These are phyloP conservation scores for Neopipo cinnamomea DNA, from an alignment of 2,113 vertebrate genomes.

Conservation along the genomic window DNA sequence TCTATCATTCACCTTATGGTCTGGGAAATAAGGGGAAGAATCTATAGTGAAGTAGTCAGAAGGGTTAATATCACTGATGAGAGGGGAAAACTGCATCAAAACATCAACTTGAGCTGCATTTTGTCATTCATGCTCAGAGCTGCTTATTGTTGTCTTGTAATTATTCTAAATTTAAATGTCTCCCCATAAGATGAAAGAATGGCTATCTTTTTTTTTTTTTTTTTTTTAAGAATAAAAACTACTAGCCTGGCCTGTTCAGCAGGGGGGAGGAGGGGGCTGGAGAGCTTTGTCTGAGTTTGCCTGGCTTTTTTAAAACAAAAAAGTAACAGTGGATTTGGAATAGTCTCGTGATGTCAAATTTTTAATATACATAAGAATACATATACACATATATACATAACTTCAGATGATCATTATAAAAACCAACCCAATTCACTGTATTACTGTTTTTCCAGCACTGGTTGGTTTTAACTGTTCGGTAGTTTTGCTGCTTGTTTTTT, in stretches of 20 bases:
- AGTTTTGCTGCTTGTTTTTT: neutral
- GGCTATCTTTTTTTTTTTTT: neutral
- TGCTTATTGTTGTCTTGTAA: slow-evolving; percentile 42
- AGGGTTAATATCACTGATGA: slow-evolving; percentile 37
- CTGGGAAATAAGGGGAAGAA: neutral
- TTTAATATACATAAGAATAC: neutral
- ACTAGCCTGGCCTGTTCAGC: neutral
- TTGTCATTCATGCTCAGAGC: slow-evolving; percentile 10
- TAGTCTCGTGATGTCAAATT: neutral
- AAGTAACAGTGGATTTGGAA: neutral
- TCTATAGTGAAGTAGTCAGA: neutral
- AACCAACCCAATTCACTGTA: neutral
- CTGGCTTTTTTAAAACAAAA: slow-evolving; percentile 17
- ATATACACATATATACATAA: neutral
- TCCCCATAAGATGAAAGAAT: slow-evolving; percentile 6
- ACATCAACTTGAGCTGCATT: slow-evolving; percentile 43
- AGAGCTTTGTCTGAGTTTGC: neutral
- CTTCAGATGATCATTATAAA: neutral
- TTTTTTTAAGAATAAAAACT: neutral
- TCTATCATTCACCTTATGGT: neutral
- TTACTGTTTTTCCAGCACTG: neutral
- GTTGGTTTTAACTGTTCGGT: neutral
- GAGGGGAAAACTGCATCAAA: slow-evolving; percentile 18
- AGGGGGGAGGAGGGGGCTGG: neutral
- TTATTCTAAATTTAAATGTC: slow-evolving; percentile 28